Conservation (phyloP, 2,888 invertebrate species). For the Melitaea athalia region DNA sequence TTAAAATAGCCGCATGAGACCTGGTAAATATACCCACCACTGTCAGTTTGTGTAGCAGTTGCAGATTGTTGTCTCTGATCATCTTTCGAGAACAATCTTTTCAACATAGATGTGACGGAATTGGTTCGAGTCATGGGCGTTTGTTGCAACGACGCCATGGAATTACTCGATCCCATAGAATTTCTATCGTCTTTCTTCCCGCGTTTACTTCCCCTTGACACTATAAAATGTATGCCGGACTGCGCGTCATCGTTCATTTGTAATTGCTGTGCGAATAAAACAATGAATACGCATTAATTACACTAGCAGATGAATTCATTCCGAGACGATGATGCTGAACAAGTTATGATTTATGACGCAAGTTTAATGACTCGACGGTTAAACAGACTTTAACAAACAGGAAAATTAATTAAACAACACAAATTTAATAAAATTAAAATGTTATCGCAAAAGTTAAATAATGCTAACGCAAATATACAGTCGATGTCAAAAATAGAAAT, state of each 20-base stretch:
- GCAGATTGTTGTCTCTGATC: constrained; percentile 73
- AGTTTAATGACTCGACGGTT: constrained; percentile 11
- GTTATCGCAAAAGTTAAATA: background rate
- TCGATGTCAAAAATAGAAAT: background rate
- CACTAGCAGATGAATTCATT: constrained; percentile 17
- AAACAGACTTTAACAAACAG: background rate
- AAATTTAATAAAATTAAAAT: background rate
- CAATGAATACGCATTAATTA: constrained; percentile 29
- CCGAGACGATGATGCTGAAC: constrained; percentile 27
- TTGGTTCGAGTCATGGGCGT: constrained; percentile 86
- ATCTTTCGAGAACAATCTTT: constrained; percentile 89
- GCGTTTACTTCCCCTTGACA: constrained; percentile 78
- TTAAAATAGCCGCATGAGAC: background rate
- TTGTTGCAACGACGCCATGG: constrained; percentile 84
- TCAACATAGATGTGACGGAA: constrained; percentile 90
- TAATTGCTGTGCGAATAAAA: constrained; percentile 63
- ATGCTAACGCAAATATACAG: too few species aligned
- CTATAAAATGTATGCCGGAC: constrained; percentile 89
- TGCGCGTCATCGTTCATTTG: constrained; percentile 86
- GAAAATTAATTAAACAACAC: background rate
- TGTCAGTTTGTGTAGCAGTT: constrained; percentile 71
- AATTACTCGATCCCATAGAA: constrained; percentile 75
- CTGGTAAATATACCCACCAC: constrained; percentile 53
- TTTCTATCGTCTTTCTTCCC: constrained; percentile 72
- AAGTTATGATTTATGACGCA: constrained; percentile 23